Conservation (phyloP, 2,797 vertebrate species). For the Garrulus glandarius region DNA sequence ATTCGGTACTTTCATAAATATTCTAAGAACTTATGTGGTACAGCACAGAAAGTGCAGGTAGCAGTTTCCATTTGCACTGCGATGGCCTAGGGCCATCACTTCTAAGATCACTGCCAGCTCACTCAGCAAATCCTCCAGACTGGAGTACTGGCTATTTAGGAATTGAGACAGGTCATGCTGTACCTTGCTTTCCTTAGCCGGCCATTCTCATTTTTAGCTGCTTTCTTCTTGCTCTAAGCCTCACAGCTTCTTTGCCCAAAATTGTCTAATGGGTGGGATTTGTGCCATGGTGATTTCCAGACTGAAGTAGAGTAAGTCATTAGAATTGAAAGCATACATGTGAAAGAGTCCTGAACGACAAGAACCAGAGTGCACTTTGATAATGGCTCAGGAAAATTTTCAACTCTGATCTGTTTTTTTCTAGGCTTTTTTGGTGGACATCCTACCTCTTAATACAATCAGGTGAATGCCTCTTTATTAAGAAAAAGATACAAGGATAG, state of each 20-base stretch:
- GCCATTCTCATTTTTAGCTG: not conserved
- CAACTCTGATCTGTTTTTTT: not conserved
- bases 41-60: not conserved
- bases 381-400: not conserved
- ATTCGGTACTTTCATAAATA: not conserved
- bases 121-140: not conserved
- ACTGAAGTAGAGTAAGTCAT: not conserved
- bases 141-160: not conserved
- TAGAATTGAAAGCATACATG: not conserved
- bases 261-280: not conserved
- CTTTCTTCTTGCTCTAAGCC: not conserved
- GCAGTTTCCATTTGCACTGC: not conserved
- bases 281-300: not conserved
- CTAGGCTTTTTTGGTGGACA: not conserved
- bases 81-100: not conserved
- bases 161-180: not conserved
- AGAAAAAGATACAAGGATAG: not conserved
- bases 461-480: not conserved
- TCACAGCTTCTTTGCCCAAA: not conserved
- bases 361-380: not conserved
- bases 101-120: not conserved
- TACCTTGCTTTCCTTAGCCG: not conserved
- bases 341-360: not conserved
- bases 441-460: not conserved
- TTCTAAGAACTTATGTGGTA: not conserved